Base-by-base conservation (phyloP, 2,113 vertebrate genomes). In the Crotophaga sulcirostris region DNA sequence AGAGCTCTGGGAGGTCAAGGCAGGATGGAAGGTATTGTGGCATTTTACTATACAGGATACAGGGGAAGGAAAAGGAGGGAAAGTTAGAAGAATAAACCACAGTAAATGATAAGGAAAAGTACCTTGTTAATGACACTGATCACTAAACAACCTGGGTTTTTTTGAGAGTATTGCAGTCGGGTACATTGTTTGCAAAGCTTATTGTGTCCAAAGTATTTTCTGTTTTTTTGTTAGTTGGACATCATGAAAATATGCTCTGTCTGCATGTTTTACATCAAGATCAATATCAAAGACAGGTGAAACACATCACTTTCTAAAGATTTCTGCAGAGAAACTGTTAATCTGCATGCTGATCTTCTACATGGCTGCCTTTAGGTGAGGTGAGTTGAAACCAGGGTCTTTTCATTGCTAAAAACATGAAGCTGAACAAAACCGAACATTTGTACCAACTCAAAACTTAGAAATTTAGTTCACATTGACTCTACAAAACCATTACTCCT, bases 191-290 rank as follows among this genome's bases (percentile, higher is more conserved):
- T 87, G 34, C 59, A 59, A 90, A 83, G 52, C 52, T 95, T 25
- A 40, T 89, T 79, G 33, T 79, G 28, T 60, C 68, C 76, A 89
- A 94, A 92, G 45, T 31, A 28, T 79, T 93, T 94, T 88, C 63
- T 74, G 56, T 45, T 91, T 87, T 94, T 7, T 2, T 51, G 14
- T 63, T 83, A 62, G 60, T 28, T 20, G 44, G 34, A 95, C 36
- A 79, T 85, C 23, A 29, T 76, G 92, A 96, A 96, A 96, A 89
- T 90, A 73, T 51, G 55, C 36, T 96, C 69, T 87, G 86, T 36
- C 42, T 76, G 26, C 36, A 56, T n/a, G 36, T 85, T 79, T 13
- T 51, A 33, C 31, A 87, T 14, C 29, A 64, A 49, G 62, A 85
- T 85, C 62, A 73, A 64, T 81, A 92, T 42, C 23, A 80, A 62